phyloP scores from a whole-genome alignment of 64 coral and sea anemone genomes.

The Montipora sp. region DNA sequence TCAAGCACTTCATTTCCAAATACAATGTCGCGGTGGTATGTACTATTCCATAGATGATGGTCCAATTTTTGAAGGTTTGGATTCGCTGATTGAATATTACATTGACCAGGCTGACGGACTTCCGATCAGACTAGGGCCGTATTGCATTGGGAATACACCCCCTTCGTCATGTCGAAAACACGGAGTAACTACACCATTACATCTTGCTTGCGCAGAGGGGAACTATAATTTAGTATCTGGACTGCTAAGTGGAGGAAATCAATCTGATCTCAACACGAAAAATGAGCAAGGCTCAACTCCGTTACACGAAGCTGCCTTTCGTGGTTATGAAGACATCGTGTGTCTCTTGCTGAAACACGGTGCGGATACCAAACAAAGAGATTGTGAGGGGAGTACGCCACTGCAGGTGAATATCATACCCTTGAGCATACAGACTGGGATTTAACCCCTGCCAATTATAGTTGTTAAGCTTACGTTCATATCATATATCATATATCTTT shows the following conservation, averaged over 20 bases:
- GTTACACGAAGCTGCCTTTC: slow-evolving; percentile 80
- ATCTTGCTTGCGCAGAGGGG: slow-evolving; percentile 82
- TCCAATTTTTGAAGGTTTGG: slow-evolving; percentile 90
- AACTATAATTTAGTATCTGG: slow-evolving; percentile 78
- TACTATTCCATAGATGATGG: slow-evolving; percentile 95
- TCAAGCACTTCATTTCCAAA: slow-evolving; percentile 96
- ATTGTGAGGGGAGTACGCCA: slow-evolving; percentile 85
- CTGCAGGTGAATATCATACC: slow-evolving; percentile 65
- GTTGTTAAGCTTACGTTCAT: neutral
- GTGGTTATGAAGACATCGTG: slow-evolving; percentile 77
- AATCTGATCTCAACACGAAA: slow-evolving; percentile 74
- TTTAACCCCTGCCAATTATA: too few species aligned
- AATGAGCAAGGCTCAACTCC: slow-evolving; percentile 88
- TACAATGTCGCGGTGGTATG: slow-evolving; percentile 85
- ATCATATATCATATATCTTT: too few species aligned
- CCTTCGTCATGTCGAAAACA: slow-evolving; percentile 83
- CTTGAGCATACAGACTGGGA: too few species aligned
- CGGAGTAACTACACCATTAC: slow-evolving; percentile 84
- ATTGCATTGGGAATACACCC: slow-evolving; percentile 79
- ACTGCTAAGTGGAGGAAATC: slow-evolving; percentile 77
- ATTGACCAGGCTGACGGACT: slow-evolving; percentile 92
- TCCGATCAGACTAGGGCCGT: slow-evolving; percentile 74
- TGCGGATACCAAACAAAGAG: slow-evolving; percentile 85
- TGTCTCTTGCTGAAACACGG: slow-evolving; percentile 77
- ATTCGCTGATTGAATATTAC: slow-evolving; percentile 93